Conservation (phyloP, 2,797 vertebrate species). For the Esox lucius region DNA sequence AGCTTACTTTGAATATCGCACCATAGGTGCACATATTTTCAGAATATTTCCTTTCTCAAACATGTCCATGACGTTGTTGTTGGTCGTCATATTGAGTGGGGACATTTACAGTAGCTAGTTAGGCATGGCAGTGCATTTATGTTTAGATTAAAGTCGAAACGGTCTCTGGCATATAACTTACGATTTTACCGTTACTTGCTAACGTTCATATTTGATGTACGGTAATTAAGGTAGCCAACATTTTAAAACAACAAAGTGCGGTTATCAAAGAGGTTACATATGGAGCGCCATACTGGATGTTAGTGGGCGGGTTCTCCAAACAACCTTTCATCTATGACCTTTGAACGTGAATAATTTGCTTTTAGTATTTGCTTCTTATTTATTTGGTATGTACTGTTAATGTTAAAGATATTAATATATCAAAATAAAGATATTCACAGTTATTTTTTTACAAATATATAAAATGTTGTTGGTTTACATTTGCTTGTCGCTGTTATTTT, state of each 20-base stretch:
- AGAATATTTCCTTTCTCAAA: slow-evolving; percentile 83
- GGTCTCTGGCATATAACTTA: not conserved
- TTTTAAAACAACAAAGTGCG: not conserved
- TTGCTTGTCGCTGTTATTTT: slow-evolving; percentile 16
- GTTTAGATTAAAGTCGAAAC: not conserved
- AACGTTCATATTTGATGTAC: not conserved
- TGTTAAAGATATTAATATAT: too few species aligned
- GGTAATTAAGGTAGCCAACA: not conserved
- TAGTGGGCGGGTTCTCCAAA: not conserved
- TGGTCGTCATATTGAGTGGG: slow-evolving; percentile 34
- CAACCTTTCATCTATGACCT: not conserved
- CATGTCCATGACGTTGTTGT: slow-evolving; percentile 77
- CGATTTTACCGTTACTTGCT: not conserved
- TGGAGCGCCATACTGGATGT: too few species aligned
- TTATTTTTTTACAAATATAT: not conserved
- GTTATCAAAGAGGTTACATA: not conserved
- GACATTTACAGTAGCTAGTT: not conserved
- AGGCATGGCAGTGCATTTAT: not conserved
- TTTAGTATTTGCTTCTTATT: not conserved
- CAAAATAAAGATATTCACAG: not conserved
- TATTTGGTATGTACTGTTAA: not conserved
- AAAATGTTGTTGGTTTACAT: not conserved
- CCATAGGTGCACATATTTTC: slow-evolving; percentile 95
- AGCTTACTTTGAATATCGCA: slow-evolving; percentile 98
- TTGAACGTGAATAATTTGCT: not conserved